Base-by-base conservation (phyloP, 2,888 invertebrate genomes). In the Pheosia tremula region DNA sequence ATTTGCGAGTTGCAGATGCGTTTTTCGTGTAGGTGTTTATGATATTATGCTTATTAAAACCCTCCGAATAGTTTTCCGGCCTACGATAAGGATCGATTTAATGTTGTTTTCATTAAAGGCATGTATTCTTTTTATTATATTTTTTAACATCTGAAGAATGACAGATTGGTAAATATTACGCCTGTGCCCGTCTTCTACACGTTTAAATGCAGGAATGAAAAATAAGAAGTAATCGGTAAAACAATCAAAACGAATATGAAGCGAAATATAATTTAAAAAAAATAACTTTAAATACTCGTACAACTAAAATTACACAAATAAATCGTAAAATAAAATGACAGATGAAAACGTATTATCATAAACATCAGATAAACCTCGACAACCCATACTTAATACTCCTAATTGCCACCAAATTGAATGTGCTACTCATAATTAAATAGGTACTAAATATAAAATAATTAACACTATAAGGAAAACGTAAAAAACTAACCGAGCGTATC, bases 401-500 rank as follows among this genome's bases (percentile, higher is more conserved):
- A 52, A 61, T 60, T 43, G 59, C 50, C 36, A 7, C 56, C n/a
- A 61, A 54, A 68, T 53, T 38, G 53, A 11, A 37, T 24, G 53
- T 53, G 11, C 38, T 53, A 10, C 9, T 47, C 9, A 50, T 50
- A 24, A 24, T 24, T 52, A 52, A 52, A 13, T 8, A 53, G 36
- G 37, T 37, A 53, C 37, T 53, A 10, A 61, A 53, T 52, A 68
- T 52, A 65, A 58, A 60, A 65, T 68, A 72, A 68, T 61, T 60
- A 68, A 61, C 69, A 70, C 41, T 65, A 58, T 65, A 68, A 13
- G 41, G 36, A 43, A 43, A 43, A 43, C 71, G 82, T 24, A 24
- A 80, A 83, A 80, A 80, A 66, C 58, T 69, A 75, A 80, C 81
- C 67, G 71, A 71, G 72, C 79, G 74, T 88, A 89, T 89, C 88